Conservation (phyloP, 2,797 vertebrate genomes). For the Tarsius wallacei region DNA sequence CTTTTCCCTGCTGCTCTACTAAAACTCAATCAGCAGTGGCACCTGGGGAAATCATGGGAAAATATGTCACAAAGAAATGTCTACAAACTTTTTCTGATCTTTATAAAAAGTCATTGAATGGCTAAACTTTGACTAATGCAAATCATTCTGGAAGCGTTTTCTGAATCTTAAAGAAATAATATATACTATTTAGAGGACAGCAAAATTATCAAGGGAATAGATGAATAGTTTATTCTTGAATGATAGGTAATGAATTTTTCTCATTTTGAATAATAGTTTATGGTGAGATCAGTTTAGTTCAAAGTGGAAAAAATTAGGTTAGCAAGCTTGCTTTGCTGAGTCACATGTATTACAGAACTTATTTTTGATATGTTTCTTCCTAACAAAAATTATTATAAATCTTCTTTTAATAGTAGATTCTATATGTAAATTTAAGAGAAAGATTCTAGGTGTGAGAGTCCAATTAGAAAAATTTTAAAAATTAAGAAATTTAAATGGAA, state of each 20-base stretch:
- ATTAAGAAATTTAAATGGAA: background rate
- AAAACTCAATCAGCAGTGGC: background rate
- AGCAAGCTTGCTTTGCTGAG: background rate
- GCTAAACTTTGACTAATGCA: background rate
- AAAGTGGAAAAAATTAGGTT: background rate
- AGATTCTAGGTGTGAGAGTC: background rate
- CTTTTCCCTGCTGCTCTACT: background rate
- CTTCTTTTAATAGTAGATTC: background rate
- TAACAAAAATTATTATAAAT: conserved; percentile 1
- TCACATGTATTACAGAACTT: conserved; percentile 35
- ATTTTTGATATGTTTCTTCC: background rate
- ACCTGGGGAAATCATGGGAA: background rate
- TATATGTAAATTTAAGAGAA: background rate
- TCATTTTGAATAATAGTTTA: background rate
- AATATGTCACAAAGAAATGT: background rate
- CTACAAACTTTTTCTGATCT: background rate
- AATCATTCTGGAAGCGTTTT: background rate
- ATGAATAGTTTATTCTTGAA: background rate
- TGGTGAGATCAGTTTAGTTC: background rate
- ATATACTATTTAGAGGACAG: background rate
- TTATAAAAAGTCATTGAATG: background rate
- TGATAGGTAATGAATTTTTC: background rate
- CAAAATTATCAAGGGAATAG: background rate
- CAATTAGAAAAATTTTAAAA: background rate
- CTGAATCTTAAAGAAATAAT: background rate